Base-by-base conservation (phyloP, 2,797 vertebrate genomes). In the Triplophysa bombifrons region DNA sequence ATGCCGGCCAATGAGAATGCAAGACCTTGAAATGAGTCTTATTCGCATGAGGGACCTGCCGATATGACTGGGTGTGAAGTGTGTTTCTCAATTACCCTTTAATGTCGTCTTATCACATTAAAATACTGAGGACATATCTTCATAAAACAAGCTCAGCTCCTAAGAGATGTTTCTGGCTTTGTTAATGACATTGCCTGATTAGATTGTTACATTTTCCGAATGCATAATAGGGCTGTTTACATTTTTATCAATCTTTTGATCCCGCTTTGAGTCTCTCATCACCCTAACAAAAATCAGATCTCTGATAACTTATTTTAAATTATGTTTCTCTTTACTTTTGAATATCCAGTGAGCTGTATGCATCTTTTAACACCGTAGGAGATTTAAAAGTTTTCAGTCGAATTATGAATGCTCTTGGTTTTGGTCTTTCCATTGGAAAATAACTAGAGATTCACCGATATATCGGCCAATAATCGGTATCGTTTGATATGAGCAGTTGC, bases 1-100 rank as follows among this genome's bases (percentile, higher is more conserved):
- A 66, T 78, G 17, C 41, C 19, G 16, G 10, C 70, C 63, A 61
- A 53, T 53, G 48, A 50, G 44, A 82, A 78, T 16, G 17, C 63
- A 64, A 69, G 72, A 74, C 76, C 76, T 78, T 78, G 76, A 82
- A 78, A 82, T 82, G 3, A 76, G 66, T 78, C 63, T 48, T 51
- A 64, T 73, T 73, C 34, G 63, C 75, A 65, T 74, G 70, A 82
- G 70, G 67, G 60, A 76, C 75, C 64, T 53, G 44, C 70, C 48
- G 64, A 73, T 82, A 73, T 78, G 44, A 81, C 56, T 71, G 8
- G 16, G 61, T 80, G 61, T 65, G 63, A 65, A 44, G 63, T 65
- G 63, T 65, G 19, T 67, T 73, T 80, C 25, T 73, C 78, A 73
- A 73, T 80, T 73, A 66, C 69, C 53, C 46, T 53, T 71, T 78